Base-by-base conservation (phyloP, 1,140 invertebrate species). In the Branchinecta lynchi region DNA sequence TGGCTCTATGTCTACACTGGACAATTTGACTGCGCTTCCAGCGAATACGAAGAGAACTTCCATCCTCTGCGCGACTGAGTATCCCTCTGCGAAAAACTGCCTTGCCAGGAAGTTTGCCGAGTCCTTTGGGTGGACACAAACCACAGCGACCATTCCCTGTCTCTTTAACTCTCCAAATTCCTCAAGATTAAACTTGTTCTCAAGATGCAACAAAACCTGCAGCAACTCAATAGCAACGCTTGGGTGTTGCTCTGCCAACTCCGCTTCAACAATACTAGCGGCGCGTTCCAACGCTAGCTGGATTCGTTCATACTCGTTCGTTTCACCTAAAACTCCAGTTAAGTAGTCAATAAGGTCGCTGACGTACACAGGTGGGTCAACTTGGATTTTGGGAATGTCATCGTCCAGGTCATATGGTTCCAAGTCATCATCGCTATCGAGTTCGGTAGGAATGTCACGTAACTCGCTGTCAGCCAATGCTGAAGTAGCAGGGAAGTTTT, bases 351-450 rank as follows among this genome's bases (percentile, higher is more conserved):
- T 12, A 12, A 60, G 17, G 1, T 60, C 51, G 17, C 12, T 20
- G 51, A 60, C 6, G 17, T 60, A 60, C 12, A 60, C 51, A 60
- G 51, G 51, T 60, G 51, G 51, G 17, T 60, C 17, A 15, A 60
- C 51, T 60, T 2, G 6, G 12, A 60, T 3, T 60, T 60, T 20
- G 2, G 12, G 51, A 60, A 60, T 60, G 17, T 60, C 17, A 3
- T 60, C 51, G 1, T 60, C 51, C 3, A 20, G 17, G 51, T 60
- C 17, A 60, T 60, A 60, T 60, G 51, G 51, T 60, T 60, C 17
- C 17, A 60, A 20, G 17, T 60, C 51, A 60, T 60, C 51, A 60
- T 60, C 51, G 17, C 51, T 60, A 60, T 60, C 51, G 12, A 60
- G 17, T 12, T 60, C 51, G 17, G 32, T 32, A 32, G 32, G 32